A percentile compares a stretch with the other conserved stretches of the same genome.
These are phyloP conservation scores for Syngnathus floridae DNA, from an alignment of 2,113 vertebrate species.

Conservation along the genomic window DNA sequence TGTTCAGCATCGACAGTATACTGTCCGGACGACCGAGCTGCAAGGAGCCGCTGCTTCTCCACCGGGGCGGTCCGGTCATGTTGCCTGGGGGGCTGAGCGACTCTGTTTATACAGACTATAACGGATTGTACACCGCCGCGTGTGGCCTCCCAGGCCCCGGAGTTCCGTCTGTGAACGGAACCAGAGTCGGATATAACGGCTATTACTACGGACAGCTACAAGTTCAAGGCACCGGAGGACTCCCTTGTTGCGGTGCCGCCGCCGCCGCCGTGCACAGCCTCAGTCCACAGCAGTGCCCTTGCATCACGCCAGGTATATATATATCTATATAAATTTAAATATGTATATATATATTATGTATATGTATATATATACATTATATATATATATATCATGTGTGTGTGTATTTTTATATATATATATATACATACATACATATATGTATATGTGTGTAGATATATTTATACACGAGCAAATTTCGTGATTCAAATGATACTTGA, in stretches of 20 bases:
- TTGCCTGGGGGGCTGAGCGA: constrained; percentile 81
- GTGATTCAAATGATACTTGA: too few species aligned
- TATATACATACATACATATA: too few species aligned
- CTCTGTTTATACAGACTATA: constrained; percentile 85
- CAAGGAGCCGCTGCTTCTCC: constrained; percentile 85
- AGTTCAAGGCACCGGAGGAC: constrained; percentile 81
- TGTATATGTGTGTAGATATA: too few species aligned
- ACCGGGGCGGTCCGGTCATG: constrained; percentile 78
- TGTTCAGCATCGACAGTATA: constrained; percentile 99
- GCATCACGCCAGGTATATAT: constrained; percentile 80
- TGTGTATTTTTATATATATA: too few species aligned
- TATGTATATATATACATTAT: too few species aligned
- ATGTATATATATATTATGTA: too few species aligned
- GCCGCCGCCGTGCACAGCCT: constrained; percentile 76
- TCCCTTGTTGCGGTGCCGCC: constrained; percentile 75
- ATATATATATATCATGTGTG: too few species aligned
- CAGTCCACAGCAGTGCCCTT: constrained; percentile 88
- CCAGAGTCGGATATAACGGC: constrained; percentile 85
- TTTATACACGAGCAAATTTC: too few species aligned
- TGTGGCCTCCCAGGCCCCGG: constrained; percentile 76
- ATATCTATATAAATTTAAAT: too few species aligned
- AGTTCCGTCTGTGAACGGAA: constrained; percentile 74
- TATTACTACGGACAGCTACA: constrained; percentile 95
- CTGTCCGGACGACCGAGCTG: constrained; percentile 89
- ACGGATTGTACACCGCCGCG: constrained; percentile 81